These are phyloP conservation scores for Ceratitis capitata DNA, from an alignment of 1,140 invertebrate species.

Conservation along the genomic window DNA sequence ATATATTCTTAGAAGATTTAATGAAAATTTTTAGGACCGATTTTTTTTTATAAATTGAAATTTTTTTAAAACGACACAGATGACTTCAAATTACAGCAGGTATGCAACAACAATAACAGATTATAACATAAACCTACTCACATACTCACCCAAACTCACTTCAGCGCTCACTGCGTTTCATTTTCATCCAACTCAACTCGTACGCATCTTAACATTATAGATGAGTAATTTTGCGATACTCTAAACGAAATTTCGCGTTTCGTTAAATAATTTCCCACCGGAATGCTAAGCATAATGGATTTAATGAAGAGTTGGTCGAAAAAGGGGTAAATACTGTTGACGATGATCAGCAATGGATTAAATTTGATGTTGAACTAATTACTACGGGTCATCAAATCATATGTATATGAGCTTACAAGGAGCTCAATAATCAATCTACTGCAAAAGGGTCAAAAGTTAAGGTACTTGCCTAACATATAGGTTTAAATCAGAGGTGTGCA, in stretches of 20 bases:
- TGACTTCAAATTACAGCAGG: too few species aligned
- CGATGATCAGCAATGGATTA: not conserved
- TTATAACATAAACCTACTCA: not conserved
- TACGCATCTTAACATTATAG: not conserved
- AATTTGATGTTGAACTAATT: not conserved
- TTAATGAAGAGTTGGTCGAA: not conserved
- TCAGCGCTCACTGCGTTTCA: not conserved
- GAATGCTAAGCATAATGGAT: not conserved
- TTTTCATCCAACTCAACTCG: not conserved
- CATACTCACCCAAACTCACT: not conserved
- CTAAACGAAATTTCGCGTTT: not conserved
- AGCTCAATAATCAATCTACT: too few species aligned
- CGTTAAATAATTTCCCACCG: constrained; percentile 1
- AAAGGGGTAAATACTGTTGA: not conserved
- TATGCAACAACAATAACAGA: not conserved
- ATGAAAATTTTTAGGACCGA: too few species aligned
- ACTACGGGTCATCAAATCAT: not conserved
- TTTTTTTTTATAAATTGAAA: too few species aligned
- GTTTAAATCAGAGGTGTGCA: too few species aligned
- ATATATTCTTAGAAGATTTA: too few species aligned
- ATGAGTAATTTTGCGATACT: not conserved
- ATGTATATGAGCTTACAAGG: not conserved
- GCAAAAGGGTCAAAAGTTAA: too few species aligned
- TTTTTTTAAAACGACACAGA: too few species aligned
- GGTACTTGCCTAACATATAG: too few species aligned